Evolutionary conservation across 2,113 vertebrate genomes (phyloP), one percentile per base, ranked within the genome.

Genomic region (Sapayoa aenigma): DNA sequence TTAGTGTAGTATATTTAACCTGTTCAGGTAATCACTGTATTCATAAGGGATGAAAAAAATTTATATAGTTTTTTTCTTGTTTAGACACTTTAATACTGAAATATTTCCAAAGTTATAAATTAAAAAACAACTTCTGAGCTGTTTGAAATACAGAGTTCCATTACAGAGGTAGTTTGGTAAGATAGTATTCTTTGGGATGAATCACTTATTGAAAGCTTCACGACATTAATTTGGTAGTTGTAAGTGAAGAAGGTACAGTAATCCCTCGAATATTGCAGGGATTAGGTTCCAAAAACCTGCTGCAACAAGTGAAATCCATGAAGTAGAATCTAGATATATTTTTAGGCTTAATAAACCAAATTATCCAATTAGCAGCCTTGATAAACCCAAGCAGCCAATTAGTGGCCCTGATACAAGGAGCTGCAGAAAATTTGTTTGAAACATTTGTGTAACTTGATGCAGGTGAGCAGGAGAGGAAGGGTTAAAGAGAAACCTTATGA

Each of bases 101-200:
- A 5, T 50, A 5, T 87, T 96, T 96, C 59, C 30, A 85, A 74
- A 66, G 31, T 42, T 68, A 35, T 71, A 90, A 77, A 87, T 91
- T 90, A 80, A 93, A 94, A 80, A 12, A 16, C 30, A 11, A 27
- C 6, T 72, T 95, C 52, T 37, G 49, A 91, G 11, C 27, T 14
- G 9, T 49, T 17, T 79, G 58, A 80, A 90, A 85, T 71, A 65
- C 63, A 90, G 75, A 63, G 18, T 94, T 91, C 60, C 33, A 53
- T 68, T 91, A 69, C 16, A 77, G 23, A 87, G 49, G 8, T 33
- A 84, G 52, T 60, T 76, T 92, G 21, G 63, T 80, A 86, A 84
- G 17, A 8, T 79, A 55, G 71, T 92, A 72, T 42, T 31, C 23
- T 68, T 68, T 62, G 12, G 11, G 23, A 44, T 73, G 27, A 90